Percentiles rank a stretch among this genome's conserved stretches.
phyloP scores from a whole-genome alignment of 2,113 vertebrate species.

The Indicator indicator region DNA sequence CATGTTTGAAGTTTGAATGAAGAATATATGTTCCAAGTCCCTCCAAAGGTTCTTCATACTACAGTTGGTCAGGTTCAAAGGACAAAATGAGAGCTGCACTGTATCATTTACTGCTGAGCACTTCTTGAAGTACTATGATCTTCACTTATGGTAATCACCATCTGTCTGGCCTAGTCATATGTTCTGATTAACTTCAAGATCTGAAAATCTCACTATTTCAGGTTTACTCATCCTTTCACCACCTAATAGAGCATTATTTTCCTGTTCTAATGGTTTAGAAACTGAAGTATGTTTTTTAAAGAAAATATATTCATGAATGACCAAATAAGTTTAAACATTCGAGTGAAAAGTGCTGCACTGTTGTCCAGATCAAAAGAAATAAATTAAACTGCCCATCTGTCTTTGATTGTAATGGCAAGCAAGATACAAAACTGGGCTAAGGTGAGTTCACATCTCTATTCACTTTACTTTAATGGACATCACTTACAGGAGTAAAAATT shows the following conservation, averaged over 20 bases:
- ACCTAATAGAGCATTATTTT: neutral
- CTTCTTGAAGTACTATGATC: neutral
- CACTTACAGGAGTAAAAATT: neutral
- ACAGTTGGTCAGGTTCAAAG: neutral
- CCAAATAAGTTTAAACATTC: neutral
- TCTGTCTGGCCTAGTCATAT: neutral
- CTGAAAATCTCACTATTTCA: neutral
- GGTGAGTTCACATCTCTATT: neutral
- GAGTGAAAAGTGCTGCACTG: neutral
- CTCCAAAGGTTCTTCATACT: neutral
- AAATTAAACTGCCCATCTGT: neutral
- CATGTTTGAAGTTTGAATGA: neutral
- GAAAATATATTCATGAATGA: neutral
- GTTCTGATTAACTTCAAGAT: neutral
- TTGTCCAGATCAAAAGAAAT: neutral
- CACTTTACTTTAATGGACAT: neutral
- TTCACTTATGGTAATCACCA: neutral
- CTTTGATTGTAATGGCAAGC: neutral
- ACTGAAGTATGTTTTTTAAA: neutral
- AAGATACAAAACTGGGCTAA: neutral
- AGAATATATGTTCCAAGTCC: neutral
- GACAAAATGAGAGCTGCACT: neutral
- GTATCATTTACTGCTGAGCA: neutral
- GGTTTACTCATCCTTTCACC: neutral
- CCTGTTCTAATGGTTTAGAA: neutral